A percentile compares a stretch with the other conserved stretches of the same genome.
These are phyloP conservation scores for Drosophila austrosaltans DNA, from an alignment of 2,888 invertebrate species.

Conservation along the genomic window DNA sequence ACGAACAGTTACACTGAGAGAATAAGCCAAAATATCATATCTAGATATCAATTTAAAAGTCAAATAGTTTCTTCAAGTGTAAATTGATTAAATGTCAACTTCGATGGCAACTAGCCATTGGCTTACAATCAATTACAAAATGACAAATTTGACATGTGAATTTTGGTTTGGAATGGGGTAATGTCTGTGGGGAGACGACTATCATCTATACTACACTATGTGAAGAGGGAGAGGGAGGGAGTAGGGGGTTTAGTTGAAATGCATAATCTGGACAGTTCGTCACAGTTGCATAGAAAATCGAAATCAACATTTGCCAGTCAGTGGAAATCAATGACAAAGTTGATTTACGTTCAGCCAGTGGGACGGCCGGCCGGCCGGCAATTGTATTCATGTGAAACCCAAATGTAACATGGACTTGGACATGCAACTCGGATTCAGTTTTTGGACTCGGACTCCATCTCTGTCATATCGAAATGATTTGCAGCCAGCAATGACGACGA, in stretches of 20 bases:
- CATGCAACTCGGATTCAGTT: constrained; percentile 13
- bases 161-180: constrained; percentile 10
- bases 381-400: constrained; percentile 66
- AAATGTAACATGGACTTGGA: constrained; percentile 26
- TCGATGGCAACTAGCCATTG: constrained; percentile 46
- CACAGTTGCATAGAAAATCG: constrained; percentile 55
- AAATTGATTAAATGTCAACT: constrained; percentile 72
- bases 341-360: constrained; percentile 69
- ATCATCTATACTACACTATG: neutral
- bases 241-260: constrained; percentile 4
- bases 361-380: constrained; percentile 37
- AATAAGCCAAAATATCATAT: neutral
- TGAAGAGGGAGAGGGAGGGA: constrained; percentile 21
- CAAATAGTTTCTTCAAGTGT: constrained; percentile 27
- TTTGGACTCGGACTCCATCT: constrained; percentile 23
- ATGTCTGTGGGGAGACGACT: neutral
- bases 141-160: constrained; percentile 67
- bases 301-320: constrained; percentile 43
- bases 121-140: constrained; percentile 73
- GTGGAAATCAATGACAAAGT: constrained; percentile 72
- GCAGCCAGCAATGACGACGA: constrained; percentile 11
- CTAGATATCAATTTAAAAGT: no score
- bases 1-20: neutral
- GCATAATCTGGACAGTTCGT: constrained; percentile 73
- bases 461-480: constrained; percentile 50